phyloP scores from a whole-genome alignment of 2,888 invertebrate species.

The Pyrochroa serraticornis region DNA sequence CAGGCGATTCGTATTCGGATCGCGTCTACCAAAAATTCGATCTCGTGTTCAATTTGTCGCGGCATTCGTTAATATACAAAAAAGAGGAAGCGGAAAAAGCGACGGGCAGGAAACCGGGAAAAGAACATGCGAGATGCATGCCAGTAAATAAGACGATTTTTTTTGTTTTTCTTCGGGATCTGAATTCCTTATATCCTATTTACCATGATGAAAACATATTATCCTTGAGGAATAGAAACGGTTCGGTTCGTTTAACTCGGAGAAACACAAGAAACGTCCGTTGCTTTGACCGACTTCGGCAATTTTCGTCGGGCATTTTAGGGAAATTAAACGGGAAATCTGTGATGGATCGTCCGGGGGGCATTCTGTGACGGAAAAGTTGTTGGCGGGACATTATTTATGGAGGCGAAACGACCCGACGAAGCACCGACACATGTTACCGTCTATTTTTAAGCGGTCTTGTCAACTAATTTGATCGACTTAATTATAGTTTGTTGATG shows the following conservation, averaged over 20 bases:
- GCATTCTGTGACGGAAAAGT: constrained; percentile 4
- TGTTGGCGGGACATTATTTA: constrained; percentile 3
- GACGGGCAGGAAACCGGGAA: constrained; percentile 1
- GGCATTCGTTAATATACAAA: constrained; percentile 26
- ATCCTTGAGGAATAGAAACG: constrained; percentile 21
- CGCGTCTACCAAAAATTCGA: constrained; percentile 20
- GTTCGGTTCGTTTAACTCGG: constrained; percentile 27
- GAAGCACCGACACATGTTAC: constrained; percentile 6
- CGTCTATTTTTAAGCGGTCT: constrained; percentile 9
- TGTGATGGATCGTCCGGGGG: constrained; percentile 7
- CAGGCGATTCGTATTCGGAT: constrained; percentile 22
- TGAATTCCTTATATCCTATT: constrained; percentile 29
- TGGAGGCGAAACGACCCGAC: background rate
- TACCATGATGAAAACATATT: constrained; percentile 28
- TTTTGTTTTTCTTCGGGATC: constrained; percentile 22
- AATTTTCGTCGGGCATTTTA: constrained; percentile 11
- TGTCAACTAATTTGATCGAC: constrained; percentile 11
- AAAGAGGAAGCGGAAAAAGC: constrained; percentile 6
- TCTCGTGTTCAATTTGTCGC: constrained; percentile 24
- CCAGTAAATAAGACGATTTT: constrained; percentile 27
- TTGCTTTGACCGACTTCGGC: constrained; percentile 2
- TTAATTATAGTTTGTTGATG: constrained; percentile 6
- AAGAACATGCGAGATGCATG: constrained; percentile 25
- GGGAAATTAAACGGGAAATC: constrained; percentile 12
- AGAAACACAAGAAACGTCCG: constrained; percentile 11